Evolutionary conservation across 2,797 vertebrate genomes (phyloP), one percentile per base, ranked within the genome.

Genomic region (Novumbra hubbsi): DNA sequence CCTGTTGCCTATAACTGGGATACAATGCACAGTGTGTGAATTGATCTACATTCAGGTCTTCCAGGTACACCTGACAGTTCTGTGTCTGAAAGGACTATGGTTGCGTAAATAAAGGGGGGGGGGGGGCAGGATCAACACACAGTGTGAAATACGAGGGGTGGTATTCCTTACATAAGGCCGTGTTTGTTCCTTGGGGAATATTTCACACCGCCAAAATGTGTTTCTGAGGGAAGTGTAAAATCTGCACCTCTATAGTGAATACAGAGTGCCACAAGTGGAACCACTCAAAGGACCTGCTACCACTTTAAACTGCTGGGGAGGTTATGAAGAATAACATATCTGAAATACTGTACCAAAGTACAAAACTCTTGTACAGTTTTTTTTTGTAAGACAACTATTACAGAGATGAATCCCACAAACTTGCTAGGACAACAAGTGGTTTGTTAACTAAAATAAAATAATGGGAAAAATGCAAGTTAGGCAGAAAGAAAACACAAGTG

Each of bases 201-300:
- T 69, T 28, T 69, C 68, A 49, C 45, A 50, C 68, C 14, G 68
- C 24, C 14, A 69, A 50, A 69, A 69, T 52, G 68, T 69, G 68
- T 69, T 69, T 69, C 48, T 24, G 48, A 48, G 41, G 45, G 24
- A 69, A 28, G 45, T 69, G 68, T 69, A 48, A 69, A 69, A 50
- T 50, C 41, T 69, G 34, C 68, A 49, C 41, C 68, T 69, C 45
- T 24, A 49, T 48, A 69, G 68, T 16, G 24, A 69, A 69, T 30
- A 49, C 68, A 69, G 48, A 28, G 21, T 24, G 67, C 21, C 12
- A 27, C 4, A 65, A 65, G 15, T 65, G 63, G 15, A 65, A 65
- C 14, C 63, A 28, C 68, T 69, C 24, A 28, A 48, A 69, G 48
- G 68, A 50, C 45, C 68, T 0, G 19, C 68, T 30, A 69, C 48